Percentiles rank a stretch among this genome's conserved stretches.
Conservation (phyloP, 2,888 invertebrate species). For the Plebejus anna region DNA sequence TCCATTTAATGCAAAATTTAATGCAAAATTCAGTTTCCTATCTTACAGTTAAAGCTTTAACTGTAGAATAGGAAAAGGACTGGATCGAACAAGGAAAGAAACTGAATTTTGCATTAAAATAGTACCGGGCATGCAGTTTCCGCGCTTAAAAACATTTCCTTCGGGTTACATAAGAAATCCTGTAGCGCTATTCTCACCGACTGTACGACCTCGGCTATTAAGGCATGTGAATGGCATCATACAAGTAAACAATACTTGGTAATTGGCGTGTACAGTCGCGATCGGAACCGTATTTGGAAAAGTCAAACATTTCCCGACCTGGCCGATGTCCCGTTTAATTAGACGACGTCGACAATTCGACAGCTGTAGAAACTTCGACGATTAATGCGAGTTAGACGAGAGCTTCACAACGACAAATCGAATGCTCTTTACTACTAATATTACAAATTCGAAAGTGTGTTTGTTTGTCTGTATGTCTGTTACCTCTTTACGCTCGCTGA, state of each 20-base stretch:
- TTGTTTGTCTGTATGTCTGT: no score
- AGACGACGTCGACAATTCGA: conserved; percentile 12
- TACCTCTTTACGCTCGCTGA: no score
- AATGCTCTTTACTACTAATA: no score
- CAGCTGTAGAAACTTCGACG: conserved; percentile 11
- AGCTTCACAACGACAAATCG: background rate
- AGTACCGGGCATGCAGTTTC: conserved; percentile 1
- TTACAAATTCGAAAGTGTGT: no score
- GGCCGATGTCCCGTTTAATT: conserved; percentile 32
- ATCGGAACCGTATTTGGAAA: conserved; percentile 36
- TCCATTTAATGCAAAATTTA: no score
- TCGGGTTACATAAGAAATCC: conserved; percentile 22
- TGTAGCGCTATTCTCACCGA: conserved; percentile 15
- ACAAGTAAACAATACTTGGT: conserved; percentile 40
- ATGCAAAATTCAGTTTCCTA: no score
- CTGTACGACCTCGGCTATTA: conserved; percentile 25
- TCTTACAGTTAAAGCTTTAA: no score
- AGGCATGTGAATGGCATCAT: conserved; percentile 31
- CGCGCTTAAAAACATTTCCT: conserved; percentile 11
- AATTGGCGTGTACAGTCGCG: conserved; percentile 39
- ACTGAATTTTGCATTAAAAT: no score
- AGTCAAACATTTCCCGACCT: conserved; percentile 38
- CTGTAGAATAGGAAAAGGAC: no score
- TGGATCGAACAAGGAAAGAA: no score
- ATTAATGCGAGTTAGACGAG: background rate